Percentiles rank a stretch among this genome's conserved stretches.
Evolutionary conservation across 2,888 invertebrate species (phyloP).

Genomic region (Boloria euphrosyne): DNA sequence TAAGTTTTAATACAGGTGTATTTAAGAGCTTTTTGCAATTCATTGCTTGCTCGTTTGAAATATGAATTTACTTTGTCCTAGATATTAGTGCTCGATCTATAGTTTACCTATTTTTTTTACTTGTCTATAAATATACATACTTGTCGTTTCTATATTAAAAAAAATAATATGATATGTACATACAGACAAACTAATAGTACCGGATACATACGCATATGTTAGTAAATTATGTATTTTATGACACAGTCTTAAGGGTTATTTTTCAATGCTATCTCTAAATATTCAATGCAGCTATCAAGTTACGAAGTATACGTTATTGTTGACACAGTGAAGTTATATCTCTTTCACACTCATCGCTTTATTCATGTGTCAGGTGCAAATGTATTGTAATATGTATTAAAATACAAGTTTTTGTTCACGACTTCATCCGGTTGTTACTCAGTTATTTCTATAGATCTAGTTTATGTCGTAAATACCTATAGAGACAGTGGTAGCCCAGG

Average conservation of each 20-base stretch:
- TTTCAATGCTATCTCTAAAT: constrained; percentile 32
- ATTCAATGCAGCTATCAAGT: constrained; percentile 68
- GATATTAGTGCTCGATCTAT: no score
- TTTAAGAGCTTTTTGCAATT: no score
- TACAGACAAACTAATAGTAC: constrained; percentile 18
- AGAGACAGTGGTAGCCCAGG: no score
- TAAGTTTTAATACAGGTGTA: no score
- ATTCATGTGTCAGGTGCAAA: constrained; percentile 32
- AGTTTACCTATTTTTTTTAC: no score
- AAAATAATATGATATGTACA: no score
- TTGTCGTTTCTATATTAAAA: no score
- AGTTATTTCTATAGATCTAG: no score
- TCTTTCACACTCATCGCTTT: constrained; percentile 38
- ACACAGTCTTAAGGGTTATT: constrained; percentile 36
- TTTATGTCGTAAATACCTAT: no score
- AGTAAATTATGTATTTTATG: constrained; percentile 32
- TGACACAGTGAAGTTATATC: constrained; percentile 52
- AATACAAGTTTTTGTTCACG: constrained; percentile 16
- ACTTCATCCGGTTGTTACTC: constrained; percentile 22
- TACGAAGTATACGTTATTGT: constrained; percentile 69
- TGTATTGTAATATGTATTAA: constrained; percentile 8
- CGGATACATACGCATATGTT: constrained; percentile 46
- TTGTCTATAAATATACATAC: no score
- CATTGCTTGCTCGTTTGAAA: no score
- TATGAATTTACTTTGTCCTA: no score